Conservation (phyloP, 2,888 invertebrate genomes). For the Andrena bicolor region DNA sequence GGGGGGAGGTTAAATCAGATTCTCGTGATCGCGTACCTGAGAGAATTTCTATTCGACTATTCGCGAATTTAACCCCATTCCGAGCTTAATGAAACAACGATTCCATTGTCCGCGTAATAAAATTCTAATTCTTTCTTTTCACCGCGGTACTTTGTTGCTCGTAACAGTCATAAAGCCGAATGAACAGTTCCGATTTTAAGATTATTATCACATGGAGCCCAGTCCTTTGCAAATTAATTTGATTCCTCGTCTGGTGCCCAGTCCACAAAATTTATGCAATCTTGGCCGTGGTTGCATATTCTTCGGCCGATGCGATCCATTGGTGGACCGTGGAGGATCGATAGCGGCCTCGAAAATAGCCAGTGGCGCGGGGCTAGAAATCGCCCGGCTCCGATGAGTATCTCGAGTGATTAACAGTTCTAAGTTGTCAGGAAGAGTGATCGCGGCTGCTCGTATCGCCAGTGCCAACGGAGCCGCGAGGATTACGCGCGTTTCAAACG, state of each 20-base stretch:
- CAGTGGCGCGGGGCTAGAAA: slow-evolving; percentile 12
- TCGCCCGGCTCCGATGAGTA: slow-evolving; percentile 43
- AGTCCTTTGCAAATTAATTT: too few species aligned
- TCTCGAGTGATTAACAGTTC: slow-evolving; percentile 65
- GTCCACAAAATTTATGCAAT: slow-evolving; percentile 8
- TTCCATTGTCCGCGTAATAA: too few species aligned
- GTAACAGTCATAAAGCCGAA: too few species aligned
- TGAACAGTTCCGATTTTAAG: too few species aligned
- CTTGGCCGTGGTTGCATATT: slow-evolving; percentile 9
- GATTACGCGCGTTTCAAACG: slow-evolving; percentile 24
- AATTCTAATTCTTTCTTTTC: too few species aligned
- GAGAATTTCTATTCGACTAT: background rate
- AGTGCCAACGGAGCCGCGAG: slow-evolving; percentile 23
- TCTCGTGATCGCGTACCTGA: background rate
- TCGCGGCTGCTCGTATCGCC: slow-evolving; percentile 44
- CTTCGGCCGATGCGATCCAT: background rate
- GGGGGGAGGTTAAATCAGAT: background rate
- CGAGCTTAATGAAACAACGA: too few species aligned
- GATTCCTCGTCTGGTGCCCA: background rate
- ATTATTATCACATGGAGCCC: too few species aligned
- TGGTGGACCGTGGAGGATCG: slow-evolving; percentile 17
- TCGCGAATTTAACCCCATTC: too few species aligned
- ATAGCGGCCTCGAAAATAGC: slow-evolving; percentile 30
- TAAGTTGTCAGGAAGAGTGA: slow-evolving; percentile 65
- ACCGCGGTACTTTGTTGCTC: too few species aligned